Conservation (phyloP, 2,888 invertebrate genomes). For the Dynastes tityus region DNA sequence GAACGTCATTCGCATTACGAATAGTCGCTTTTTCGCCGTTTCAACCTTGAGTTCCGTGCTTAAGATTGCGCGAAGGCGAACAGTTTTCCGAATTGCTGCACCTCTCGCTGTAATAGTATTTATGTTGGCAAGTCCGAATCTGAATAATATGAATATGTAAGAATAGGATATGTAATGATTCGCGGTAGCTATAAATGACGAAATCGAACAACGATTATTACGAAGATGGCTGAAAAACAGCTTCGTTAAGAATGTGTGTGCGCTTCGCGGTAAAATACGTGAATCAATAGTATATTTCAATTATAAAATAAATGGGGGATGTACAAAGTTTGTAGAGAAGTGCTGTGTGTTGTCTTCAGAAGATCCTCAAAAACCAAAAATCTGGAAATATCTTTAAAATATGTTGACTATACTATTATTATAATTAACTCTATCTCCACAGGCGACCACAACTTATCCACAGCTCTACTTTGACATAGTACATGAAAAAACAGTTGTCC, state of each 20-base stretch:
- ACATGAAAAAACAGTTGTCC: too few relatives aligned
- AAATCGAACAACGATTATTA: neutral
- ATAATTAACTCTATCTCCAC: too few relatives aligned
- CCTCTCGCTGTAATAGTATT: slow-evolving; percentile 4
- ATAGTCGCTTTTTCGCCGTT: slow-evolving; percentile 7
- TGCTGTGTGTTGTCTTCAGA: too few relatives aligned
- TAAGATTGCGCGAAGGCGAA: slow-evolving; percentile 5
- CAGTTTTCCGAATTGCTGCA: slow-evolving; percentile 30
- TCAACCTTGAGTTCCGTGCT: slow-evolving; percentile 32
- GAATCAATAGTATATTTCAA: too few relatives aligned
- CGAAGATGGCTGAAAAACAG: neutral
- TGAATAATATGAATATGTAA: neutral
- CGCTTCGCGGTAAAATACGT: neutral
- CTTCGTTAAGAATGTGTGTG: too few relatives aligned
- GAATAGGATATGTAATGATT: neutral
- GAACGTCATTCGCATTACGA: slow-evolving; percentile 29
- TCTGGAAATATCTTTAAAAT: too few relatives aligned
- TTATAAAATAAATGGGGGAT: too few relatives aligned
- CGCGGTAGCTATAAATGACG: slow-evolving; percentile 14
- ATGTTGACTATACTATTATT: too few relatives aligned
- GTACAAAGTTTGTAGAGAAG: too few relatives aligned
- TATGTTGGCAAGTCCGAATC: neutral
- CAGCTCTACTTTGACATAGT: too few relatives aligned
- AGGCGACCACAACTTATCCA: too few relatives aligned
- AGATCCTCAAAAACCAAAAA: too few relatives aligned